Evolutionary conservation across 2,888 invertebrate species (phyloP).

Genomic region (Drosophila putrida): DNA sequence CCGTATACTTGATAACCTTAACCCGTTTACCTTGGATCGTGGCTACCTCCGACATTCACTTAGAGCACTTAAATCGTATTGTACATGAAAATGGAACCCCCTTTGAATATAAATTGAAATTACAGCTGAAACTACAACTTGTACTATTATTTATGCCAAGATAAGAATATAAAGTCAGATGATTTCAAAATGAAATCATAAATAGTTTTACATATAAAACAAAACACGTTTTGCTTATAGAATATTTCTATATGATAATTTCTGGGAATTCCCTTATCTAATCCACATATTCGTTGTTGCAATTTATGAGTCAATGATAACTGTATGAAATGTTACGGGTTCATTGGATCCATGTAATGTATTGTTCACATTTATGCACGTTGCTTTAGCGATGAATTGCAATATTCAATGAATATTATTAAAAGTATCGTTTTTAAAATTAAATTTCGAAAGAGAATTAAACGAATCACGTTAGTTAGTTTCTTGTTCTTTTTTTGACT

Average conservation of each 20-base stretch:
- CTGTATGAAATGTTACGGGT: background rate
- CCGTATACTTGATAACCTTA: slow-evolving; percentile 39
- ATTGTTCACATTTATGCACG: slow-evolving; percentile 25
- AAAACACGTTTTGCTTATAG: slow-evolving; percentile 14
- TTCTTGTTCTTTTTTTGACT: too few species aligned
- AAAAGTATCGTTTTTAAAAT: background rate
- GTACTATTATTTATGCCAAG: slow-evolving; percentile 1
- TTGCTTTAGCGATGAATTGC: slow-evolving; percentile 1
- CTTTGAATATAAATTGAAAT: slow-evolving; percentile 25
- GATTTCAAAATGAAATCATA: slow-evolving; percentile 7
- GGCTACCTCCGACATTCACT: slow-evolving; percentile 9
- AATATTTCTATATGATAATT: slow-evolving; percentile 8
- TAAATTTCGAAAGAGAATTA: background rate
- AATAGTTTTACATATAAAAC: slow-evolving; percentile 4
- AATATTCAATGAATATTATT: too few species aligned
- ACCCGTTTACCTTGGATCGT: slow-evolving; percentile 56
- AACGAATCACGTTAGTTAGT: background rate
- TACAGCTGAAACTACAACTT: slow-evolving; percentile 15
- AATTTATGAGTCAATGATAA: slow-evolving; percentile 21
- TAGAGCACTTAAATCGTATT: background rate
- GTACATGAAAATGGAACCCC: slow-evolving; percentile 5
- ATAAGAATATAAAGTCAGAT: slow-evolving; percentile 1
- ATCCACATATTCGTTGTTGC: slow-evolving; percentile 19
- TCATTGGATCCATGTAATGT: background rate
- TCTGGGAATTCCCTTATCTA: slow-evolving; percentile 43